phyloP scores from a whole-genome alignment of 2,888 invertebrate species.

The Flexamia atlantica region DNA sequence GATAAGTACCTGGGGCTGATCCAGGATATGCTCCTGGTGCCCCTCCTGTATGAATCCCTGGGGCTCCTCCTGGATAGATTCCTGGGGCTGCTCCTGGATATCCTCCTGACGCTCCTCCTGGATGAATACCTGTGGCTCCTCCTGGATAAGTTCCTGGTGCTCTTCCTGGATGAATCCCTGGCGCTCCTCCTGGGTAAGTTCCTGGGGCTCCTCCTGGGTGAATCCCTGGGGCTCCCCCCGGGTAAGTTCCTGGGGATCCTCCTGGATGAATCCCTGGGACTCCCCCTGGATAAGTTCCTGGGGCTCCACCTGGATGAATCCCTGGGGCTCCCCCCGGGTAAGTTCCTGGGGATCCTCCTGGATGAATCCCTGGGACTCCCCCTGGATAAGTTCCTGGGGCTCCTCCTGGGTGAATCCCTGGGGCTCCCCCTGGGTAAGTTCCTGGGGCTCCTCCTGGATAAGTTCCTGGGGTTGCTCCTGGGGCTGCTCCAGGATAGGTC shows the following conservation, averaged over 20 bases:
- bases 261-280: constrained; percentile 34
- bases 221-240: not conserved
- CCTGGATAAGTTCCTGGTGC: constrained; percentile 62
- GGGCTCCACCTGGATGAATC: constrained; percentile 62
- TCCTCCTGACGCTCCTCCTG: constrained; percentile 65
- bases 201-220: constrained; percentile 60
- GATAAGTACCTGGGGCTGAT: constrained; percentile 65
- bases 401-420: constrained; percentile 66
- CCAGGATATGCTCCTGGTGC: constrained; percentile 63
- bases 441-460: constrained; percentile 58
- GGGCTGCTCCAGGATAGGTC: no score
- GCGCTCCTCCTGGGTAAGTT: no score
- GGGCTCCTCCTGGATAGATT: constrained; percentile 60
- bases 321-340: not conserved
- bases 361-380: not conserved
- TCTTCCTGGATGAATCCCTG: constrained; percentile 58
- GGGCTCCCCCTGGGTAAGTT: constrained; percentile 56
- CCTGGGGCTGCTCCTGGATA: constrained; percentile 63
- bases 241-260: not conserved
- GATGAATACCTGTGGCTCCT: constrained; percentile 52
- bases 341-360: not conserved
- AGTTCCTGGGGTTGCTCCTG: constrained; percentile 61
- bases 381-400: constrained; percentile 8
- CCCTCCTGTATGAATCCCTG: constrained; percentile 33
- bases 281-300: no score